Evolutionary conservation across 2,797 vertebrate genomes (phyloP), one percentile per base, ranked within the genome.

Genomic region (Myotis daubentonii): DNA sequence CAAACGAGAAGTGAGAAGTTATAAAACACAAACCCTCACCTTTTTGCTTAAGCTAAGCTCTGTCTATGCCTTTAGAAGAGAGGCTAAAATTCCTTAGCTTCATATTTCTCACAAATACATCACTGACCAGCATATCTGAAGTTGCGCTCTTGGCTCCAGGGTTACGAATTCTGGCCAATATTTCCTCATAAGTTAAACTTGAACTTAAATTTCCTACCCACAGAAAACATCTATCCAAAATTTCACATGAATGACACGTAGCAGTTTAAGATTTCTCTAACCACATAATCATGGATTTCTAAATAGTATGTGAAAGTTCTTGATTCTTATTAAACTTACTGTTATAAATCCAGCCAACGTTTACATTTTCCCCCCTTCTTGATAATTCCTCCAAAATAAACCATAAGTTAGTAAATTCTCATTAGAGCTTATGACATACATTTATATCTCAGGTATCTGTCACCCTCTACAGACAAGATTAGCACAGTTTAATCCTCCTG

Each of bases 121-220:
- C 47, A 66, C 47, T 72, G 44, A 93, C 38, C 47, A 93, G 28
- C 28, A 12, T 83, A 76, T 93, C 72, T 91, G 23, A 92, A 85
- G 86, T 84, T 81, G 71, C 20, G 96, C 25, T 96, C 44, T 91
- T 96, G 95, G 80, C 87, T 94, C 38, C 79, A 68, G 41, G 12
- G 41, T 66, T 78, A 80, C 57, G 72, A 84, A 95, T 91, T 96
- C 44, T 47, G 91, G 88, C 87, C 91, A 94, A 28, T 83, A 96
- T 94, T 82, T 94, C 51, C n/a, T 80, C 86, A 78, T 70, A 33
- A 92, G 75, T 94, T 96, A 80, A 95, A 7, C 86, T 92, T 97
- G 91, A 94, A 93, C 68, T 96, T 89, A 65, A 87, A 85, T 82
- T 95, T 85, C 30, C 70, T 96, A 85, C 28, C 57, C 76, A 93